These are phyloP conservation scores for Sylvia atricapilla DNA, from an alignment of 2,113 vertebrate species.

Conservation along the genomic window DNA sequence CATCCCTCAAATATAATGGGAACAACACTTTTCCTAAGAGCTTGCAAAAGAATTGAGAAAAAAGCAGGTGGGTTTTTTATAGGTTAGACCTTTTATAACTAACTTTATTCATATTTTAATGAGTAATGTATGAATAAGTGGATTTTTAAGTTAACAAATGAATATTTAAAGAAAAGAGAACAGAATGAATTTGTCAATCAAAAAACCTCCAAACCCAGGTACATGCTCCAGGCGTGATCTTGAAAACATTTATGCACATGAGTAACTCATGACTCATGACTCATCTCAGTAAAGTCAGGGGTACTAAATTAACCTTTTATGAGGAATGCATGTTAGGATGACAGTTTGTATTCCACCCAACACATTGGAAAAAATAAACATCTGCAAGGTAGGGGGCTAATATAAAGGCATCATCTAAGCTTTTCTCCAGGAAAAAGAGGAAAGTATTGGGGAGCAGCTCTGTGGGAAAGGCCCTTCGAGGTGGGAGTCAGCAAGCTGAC, in stretches of 20 bases:
- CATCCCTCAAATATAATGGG: constrained; percentile 5
- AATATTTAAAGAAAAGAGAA: constrained; percentile 59
- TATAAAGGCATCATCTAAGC: neutral
- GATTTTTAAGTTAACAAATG: constrained; percentile 61
- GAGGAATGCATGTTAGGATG: neutral
- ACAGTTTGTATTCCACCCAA: neutral
- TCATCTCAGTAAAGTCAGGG: constrained; percentile 28
- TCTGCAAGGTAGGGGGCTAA: neutral
- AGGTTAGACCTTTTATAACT: constrained; percentile 50
- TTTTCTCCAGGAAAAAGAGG: neutral
- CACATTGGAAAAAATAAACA: neutral
- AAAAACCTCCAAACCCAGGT: constrained; percentile 44
- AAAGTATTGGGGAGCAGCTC: neutral
- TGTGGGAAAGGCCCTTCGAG: neutral
- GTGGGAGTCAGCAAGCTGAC: neutral
- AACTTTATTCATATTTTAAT: constrained; percentile 68
- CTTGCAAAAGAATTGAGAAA: constrained; percentile 1
- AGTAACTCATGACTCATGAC: constrained; percentile 35
- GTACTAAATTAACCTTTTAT: constrained; percentile 23
- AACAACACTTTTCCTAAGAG: constrained; percentile 23
- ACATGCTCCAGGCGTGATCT: constrained; percentile 48
- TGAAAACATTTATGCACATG: constrained; percentile 60
- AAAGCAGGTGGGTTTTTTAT: neutral
- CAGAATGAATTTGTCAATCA: constrained; percentile 68
- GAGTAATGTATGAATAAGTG: constrained; percentile 61